Evolutionary conservation across 92 coral and sea anemone species (phyloP).

Genomic region (Phenganax stokvisi): DNA sequence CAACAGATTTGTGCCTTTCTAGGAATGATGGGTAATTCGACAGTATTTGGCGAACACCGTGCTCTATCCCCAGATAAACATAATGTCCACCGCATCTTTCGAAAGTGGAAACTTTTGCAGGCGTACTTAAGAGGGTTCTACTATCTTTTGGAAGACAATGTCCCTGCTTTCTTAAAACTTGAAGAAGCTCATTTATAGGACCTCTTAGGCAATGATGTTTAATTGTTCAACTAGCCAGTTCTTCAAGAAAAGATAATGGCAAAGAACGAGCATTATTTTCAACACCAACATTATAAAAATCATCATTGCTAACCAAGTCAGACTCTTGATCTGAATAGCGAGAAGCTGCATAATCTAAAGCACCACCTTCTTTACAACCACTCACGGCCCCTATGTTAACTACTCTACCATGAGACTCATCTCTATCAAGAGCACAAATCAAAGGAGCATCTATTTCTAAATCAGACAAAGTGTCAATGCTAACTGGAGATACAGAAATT

Average conservation of each 20-base stretch:
- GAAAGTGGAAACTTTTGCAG: not conserved
- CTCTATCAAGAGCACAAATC: no score
- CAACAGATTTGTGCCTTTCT: not conserved
- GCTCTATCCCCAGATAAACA: constrained; percentile 15
- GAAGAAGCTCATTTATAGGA: constrained; percentile 10
- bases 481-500: no score
- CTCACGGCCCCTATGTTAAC: no score
- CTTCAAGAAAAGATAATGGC: not conserved
- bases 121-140: constrained; percentile 16
- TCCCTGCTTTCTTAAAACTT: constrained; percentile 9
- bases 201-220: constrained; percentile 8
- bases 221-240: constrained; percentile 13
- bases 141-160: constrained; percentile 23
- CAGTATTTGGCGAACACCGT: constrained; percentile 4
- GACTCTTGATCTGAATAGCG: not conserved
- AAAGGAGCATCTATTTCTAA: no score
- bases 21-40: not conserved
- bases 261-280: not conserved
- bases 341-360: no score
- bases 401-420: no score
- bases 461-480: no score
- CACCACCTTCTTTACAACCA: no score
- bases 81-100: constrained; percentile 17
- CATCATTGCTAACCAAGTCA: no score
- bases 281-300: not conserved